phyloP scores from a whole-genome alignment of 2,888 invertebrate species.

The Drosophila ochracea region DNA sequence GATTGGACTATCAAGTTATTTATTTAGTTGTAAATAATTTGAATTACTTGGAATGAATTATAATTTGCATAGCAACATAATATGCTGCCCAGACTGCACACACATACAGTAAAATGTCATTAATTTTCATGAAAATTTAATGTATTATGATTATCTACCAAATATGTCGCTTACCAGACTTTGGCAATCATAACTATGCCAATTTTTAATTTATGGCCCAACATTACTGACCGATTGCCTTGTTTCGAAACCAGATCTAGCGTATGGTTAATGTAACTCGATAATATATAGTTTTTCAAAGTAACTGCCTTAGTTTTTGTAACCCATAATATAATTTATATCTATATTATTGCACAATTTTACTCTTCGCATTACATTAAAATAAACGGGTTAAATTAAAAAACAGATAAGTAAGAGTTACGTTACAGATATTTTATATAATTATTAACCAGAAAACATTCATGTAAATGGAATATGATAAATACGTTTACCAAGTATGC shows the following conservation, averaged over 20 bases:
- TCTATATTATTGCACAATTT: not conserved
- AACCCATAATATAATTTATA: not conserved
- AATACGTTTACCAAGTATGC: not conserved
- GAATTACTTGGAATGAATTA: not conserved
- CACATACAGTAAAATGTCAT: not conserved
- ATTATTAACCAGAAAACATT: not conserved
- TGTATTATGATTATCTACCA: conserved; percentile 1
- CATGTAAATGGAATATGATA: not conserved
- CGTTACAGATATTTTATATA: not conserved
- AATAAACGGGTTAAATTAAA: not conserved
- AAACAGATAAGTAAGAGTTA: not conserved
- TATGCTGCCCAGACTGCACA: not conserved
- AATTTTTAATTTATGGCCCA: not conserved
- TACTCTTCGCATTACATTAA: not conserved
- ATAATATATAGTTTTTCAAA: not conserved
- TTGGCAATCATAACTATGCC: not conserved
- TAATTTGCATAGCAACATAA: not conserved
- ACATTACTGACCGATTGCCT: not conserved
- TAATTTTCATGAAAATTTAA: not conserved
- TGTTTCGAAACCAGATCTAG: not conserved
- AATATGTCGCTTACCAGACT: not conserved
- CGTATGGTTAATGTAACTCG: not conserved
- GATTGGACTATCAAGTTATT: conserved; percentile 27
- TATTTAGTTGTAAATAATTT: conserved; percentile 24
- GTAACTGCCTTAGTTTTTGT: not conserved